Conservation (phyloP, 2,888 invertebrate species). For the Neelides folsomi region DNA sequence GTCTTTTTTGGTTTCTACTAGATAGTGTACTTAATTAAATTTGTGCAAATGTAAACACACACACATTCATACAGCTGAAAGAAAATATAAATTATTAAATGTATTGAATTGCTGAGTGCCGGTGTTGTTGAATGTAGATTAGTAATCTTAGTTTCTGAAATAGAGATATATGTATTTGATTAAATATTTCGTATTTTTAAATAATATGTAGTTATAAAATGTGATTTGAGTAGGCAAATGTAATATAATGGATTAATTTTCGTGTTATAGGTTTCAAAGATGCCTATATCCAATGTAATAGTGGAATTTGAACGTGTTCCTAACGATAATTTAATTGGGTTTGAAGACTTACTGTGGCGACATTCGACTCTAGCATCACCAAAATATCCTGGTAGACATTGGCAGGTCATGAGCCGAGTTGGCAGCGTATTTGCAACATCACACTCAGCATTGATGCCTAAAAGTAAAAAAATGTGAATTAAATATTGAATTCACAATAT, state of each 20-base stretch:
- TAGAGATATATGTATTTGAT: too few species aligned
- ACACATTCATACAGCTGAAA: slow-evolving; percentile 6
- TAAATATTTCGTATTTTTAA: neutral
- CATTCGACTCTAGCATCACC: slow-evolving; percentile 80
- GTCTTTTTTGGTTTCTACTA: neutral
- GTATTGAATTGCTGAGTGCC: too few species aligned
- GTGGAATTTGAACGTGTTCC: slow-evolving; percentile 2
- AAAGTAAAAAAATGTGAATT: too few species aligned
- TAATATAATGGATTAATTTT: too few species aligned
- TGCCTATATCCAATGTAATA: neutral
- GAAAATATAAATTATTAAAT: too few species aligned
- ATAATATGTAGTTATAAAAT: slow-evolving; percentile 11
- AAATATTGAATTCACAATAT: too few species aligned
- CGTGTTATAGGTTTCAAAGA: too few species aligned
- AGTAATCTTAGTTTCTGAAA: too few species aligned
- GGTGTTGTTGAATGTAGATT: too few species aligned
- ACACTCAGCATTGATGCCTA: slow-evolving; percentile 64
- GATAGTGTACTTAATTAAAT: neutral
- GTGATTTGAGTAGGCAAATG: too few species aligned
- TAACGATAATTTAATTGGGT: neutral
- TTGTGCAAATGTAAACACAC: slow-evolving; percentile 15
- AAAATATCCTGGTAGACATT: slow-evolving; percentile 65
- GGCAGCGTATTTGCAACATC: slow-evolving; percentile 73
- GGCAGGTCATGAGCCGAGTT: slow-evolving; percentile 73
- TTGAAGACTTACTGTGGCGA: slow-evolving; percentile 51